Percentiles rank a stretch among this genome's conserved stretches.
These are phyloP conservation scores for Endotricha flammealis DNA, from an alignment of 2,888 invertebrate species.

Conservation along the genomic window DNA sequence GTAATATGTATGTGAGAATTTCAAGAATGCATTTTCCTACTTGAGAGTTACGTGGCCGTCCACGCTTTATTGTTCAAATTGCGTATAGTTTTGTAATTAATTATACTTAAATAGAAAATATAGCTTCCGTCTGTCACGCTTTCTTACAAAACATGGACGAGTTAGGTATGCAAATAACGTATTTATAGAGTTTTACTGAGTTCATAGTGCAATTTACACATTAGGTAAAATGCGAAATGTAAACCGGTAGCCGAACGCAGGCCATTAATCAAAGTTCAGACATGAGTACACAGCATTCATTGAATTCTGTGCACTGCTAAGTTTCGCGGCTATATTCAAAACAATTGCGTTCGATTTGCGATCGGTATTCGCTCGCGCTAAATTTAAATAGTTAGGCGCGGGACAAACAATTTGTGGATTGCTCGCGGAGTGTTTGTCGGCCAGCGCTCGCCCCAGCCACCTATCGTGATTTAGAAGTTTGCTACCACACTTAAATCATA, in stretches of 20 bases:
- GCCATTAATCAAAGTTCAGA: constrained; percentile 60
- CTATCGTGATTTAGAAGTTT: constrained; percentile 68
- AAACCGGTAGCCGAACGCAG: constrained; percentile 28
- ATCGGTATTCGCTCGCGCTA: constrained; percentile 71
- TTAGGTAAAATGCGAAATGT: constrained; percentile 37
- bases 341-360: constrained; percentile 72
- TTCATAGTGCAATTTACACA: constrained; percentile 37
- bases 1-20: constrained; percentile 68
- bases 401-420: constrained; percentile 74
- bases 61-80: constrained; percentile 38
- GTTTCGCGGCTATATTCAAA: constrained; percentile 64
- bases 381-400: constrained; percentile 74
- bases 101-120: constrained; percentile 29
- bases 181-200: constrained; percentile 24
- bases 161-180: constrained; percentile 31
- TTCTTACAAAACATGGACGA: constrained; percentile 24
- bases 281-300: constrained; percentile 44
- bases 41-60: constrained; percentile 30
- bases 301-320: constrained; percentile 45
- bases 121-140: constrained; percentile 28
- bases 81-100: constrained; percentile 30
- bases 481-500: constrained; percentile 65
- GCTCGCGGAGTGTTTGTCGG: constrained; percentile 63
- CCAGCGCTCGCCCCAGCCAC: constrained; percentile 55
- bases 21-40: constrained; percentile 39